Evolutionary conservation across 2,888 invertebrate species (phyloP).

Genomic region (Hololepta plana): DNA sequence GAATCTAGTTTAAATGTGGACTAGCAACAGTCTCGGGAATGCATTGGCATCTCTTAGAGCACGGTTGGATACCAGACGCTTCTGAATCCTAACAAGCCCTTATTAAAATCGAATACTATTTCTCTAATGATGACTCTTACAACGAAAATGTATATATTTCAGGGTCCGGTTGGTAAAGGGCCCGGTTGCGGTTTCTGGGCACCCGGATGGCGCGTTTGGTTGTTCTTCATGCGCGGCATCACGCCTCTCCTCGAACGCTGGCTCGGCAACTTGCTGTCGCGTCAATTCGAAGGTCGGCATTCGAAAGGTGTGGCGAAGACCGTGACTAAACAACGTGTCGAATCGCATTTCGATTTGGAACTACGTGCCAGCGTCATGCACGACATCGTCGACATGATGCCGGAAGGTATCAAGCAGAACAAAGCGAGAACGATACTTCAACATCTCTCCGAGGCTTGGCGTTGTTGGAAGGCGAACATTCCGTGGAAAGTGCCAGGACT

Average conservation of each 20-base stretch:
- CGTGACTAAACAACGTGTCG: constrained; percentile 98
- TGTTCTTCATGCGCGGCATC: constrained; percentile 98
- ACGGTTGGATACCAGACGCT: not conserved
- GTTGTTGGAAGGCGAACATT: constrained; percentile 99
- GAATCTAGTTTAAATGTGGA: constrained; percentile 10
- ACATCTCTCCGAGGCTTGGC: constrained; percentile 97
- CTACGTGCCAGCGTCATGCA: constrained; percentile 90
- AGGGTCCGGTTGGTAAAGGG: constrained; percentile 96
- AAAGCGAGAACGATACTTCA: constrained; percentile 98
- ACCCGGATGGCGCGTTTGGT: constrained; percentile 98
- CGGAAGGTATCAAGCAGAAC: constrained; percentile 99
- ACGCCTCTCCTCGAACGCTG: constrained; percentile 95
- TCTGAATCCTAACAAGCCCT: no score
- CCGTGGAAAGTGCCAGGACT: constrained; percentile 99
- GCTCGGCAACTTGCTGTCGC: constrained; percentile 95
- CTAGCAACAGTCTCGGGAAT: constrained; percentile 6
- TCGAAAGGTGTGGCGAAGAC: constrained; percentile 99
- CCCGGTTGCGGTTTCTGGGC: constrained; percentile 99
- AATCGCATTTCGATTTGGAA: constrained; percentile 98
- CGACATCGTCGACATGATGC: constrained; percentile 99
- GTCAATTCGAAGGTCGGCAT: constrained; percentile 98
- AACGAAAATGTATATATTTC: no score
- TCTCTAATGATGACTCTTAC: no score
- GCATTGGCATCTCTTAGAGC: not conserved
- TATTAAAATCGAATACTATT: no score